Base-by-base conservation (phyloP, 2,888 invertebrate species). In the Mechanitis mazaeus region DNA sequence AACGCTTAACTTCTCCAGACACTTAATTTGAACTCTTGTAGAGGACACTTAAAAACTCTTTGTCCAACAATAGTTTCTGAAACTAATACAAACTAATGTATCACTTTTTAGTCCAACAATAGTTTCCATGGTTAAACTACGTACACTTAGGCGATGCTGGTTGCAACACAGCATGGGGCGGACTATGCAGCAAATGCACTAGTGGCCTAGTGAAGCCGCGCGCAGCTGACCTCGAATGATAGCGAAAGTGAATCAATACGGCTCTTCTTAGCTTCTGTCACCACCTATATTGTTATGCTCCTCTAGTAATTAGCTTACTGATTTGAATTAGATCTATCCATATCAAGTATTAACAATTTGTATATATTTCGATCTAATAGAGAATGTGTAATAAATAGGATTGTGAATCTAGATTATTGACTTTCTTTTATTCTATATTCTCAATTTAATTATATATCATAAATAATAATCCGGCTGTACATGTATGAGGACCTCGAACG, bases 131-230 rank as follows among this genome's bases (percentile, higher is more conserved):
- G 31, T 7, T 42, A 42, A 50, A 31, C 50, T 50, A 31, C 6
- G 47, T 50, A 31, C 50, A 50, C 55, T 45, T 64, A 74, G 66
- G 72, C 66, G 72, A 77, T 79, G 81, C 83, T 78, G 77, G 81
- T 71, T 80, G 79, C 82, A 82, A 72, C 75, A 80, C 76, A 73
- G 83, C 82, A 75, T 73, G 71, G 77, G 71, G 72, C 81, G 83
- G 77, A 85, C 86, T 86, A 84, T 82, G 75, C 74, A 75, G 80
- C 81, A 80, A 78, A 76, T 84, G 83, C 67, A 81, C 88, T 73
- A 87, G 79, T 90, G 86, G 81, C 89, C 89, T 79, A 89, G 71
- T 88, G 85, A 83, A 87, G 85, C 75, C 87, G 87, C 89, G 89
- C 89, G 89, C 89, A 90, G 75, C 88, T 84, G 89, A 84, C 89